These are phyloP conservation scores for Tokudaia muenninki DNA, from an alignment of 2,797 vertebrate genomes.

Conservation along the genomic window DNA sequence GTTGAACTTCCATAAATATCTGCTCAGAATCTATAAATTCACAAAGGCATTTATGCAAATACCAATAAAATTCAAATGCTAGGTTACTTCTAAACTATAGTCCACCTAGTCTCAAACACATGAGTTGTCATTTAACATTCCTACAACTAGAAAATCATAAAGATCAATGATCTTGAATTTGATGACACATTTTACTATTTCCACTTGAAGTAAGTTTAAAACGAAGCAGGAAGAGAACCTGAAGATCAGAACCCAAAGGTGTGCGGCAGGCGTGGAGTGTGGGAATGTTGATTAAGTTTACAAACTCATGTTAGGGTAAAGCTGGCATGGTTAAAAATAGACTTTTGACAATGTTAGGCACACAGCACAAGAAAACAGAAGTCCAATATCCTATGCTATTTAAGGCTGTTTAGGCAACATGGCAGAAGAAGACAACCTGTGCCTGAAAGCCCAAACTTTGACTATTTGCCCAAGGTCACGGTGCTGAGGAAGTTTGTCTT, in stretches of 20 bases:
- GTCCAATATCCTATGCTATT: not conserved
- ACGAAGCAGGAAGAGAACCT: not conserved
- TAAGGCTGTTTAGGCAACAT: conserved; percentile 26
- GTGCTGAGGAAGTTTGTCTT: conserved; percentile 38
- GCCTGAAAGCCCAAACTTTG: conserved; percentile 28
- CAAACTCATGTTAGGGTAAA: conserved; percentile 7
- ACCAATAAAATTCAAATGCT: conserved; percentile 59
- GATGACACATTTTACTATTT: not conserved
- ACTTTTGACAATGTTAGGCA: conserved; percentile 24
- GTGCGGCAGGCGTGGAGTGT: not conserved
- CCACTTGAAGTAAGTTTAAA: not conserved
- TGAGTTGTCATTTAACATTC: not conserved
- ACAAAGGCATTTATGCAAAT: not conserved
- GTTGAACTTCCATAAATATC: conserved; percentile 51
- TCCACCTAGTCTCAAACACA: conserved; percentile 13
- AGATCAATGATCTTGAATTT: conserved; percentile 34
- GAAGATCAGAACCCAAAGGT: conserved; percentile 21
- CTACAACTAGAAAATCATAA: conserved; percentile 20
- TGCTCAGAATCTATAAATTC: not conserved
- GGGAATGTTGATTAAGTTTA: not conserved
- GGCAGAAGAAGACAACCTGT: not conserved
- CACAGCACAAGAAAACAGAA: conserved; percentile 16
- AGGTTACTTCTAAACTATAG: not conserved
- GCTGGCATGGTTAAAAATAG: conserved; percentile 4
- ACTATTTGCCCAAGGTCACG: conserved; percentile 37